Base-by-base conservation (phyloP, 2,888 invertebrate species). In the Malthinus seriepunctatus region DNA sequence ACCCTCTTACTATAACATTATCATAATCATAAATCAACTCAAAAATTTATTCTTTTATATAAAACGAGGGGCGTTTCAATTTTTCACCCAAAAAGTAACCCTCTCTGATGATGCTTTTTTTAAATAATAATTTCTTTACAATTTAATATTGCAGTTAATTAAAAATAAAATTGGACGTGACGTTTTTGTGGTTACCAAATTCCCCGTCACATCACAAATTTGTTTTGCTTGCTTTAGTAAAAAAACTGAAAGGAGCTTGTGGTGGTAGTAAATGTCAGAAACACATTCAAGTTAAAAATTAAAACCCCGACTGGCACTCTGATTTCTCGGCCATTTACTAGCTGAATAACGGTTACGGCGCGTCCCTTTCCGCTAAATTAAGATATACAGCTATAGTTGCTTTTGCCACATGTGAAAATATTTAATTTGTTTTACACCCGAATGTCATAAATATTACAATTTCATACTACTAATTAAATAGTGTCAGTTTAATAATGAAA, bases 251-350 rank as follows among this genome's bases (percentile, higher is more conserved):
- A 71, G 71, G 64, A 71, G 67, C 71, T 71, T 70, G 69, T 69
- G 73, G 69, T 69, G 73, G 73, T 71, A 71, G 77, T 76, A 76
- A 77, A 76, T 72, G 76, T 76, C 77, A 74, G 72, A 68, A 73
- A 69, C 77, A 77, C 75, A 73, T 75, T 74, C 73, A 68, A 73
- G 75, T 76, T 76, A 76, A 77, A 77, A 76, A 76, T 77, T 77
- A 77, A 77, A 77, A 74, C 75, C 75, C 72, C 67, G 65, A 65
- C 73, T 68, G 70, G 72, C 69, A 71, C 73, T 73, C 73, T 76
- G 76, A 76, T 76, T 76, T 75, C 76, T 75, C 76, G 75, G 70
- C 75, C 75, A 76, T 76, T 76, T 76, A 68, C 74, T 67, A 73
- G 67, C 71, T 76, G 75, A 75, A 70, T 74, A 74, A 75, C 74